These are phyloP conservation scores for Thymallus thymallus DNA, from an alignment of 2,113 vertebrate genomes.

Conservation along the genomic window DNA sequence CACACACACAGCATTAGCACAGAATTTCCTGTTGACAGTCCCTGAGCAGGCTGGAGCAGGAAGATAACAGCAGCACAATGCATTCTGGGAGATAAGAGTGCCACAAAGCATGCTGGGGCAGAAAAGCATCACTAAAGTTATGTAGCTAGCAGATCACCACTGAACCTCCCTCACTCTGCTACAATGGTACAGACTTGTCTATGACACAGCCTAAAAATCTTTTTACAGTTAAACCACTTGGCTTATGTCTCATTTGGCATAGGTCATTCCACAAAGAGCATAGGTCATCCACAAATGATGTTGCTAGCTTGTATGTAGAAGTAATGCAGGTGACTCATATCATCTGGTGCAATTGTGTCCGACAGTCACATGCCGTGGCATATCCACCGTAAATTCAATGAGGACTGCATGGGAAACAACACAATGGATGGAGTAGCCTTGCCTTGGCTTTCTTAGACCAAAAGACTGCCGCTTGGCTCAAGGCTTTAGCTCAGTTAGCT, in stretches of 20 bases:
- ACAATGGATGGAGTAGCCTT: no score
- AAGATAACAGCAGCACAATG: slow-evolving; percentile 67
- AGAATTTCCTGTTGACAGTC: slow-evolving; percentile 62
- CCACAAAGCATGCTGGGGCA: slow-evolving; percentile 40
- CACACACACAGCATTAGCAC: slow-evolving; percentile 32
- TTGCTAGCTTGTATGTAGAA: no score
- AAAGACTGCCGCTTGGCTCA: no score
- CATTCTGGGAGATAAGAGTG: slow-evolving; percentile 66
- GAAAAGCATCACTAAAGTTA: background rate
- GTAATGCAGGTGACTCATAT: no score
- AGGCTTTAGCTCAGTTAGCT: no score
- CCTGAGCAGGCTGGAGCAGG: slow-evolving; percentile 59
- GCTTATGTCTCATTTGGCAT: background rate
- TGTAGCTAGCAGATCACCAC: background rate
- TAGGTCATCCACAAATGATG: slow-evolving; percentile 25
- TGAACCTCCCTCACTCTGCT: slow-evolving; percentile 49
- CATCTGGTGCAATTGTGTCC: no score
- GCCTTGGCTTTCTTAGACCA: no score
- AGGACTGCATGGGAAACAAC: background rate
- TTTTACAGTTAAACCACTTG: no score
- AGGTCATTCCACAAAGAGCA: slow-evolving; percentile 7
- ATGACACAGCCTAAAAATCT: no score
- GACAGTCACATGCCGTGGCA: no score
- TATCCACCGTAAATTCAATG: no score
- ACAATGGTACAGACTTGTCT: no score